Evolutionary conservation across 64 coral and sea anemone species (phyloP), one percentile per base, ranked within the genome.

Genomic region (Anthopleura sola): DNA sequence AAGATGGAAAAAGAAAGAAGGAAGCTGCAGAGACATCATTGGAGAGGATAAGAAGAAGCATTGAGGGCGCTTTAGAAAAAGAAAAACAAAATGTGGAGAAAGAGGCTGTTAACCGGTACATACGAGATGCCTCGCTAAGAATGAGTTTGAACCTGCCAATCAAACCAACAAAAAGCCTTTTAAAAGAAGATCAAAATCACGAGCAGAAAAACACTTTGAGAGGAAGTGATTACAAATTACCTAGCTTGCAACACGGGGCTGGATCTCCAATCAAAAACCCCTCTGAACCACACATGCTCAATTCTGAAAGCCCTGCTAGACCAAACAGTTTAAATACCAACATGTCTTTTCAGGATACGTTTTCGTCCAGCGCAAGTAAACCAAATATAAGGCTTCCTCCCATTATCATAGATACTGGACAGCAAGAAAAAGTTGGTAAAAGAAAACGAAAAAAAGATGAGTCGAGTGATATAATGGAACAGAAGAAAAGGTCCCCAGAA

Each of bases 101-200:
- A 34, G 90, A 86, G 3, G 60, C 85, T 11, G 81, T 92, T 28
- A 92, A 86, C 23, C 85, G 58, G 17, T 92, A 92, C 36, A 37
- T 92, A 10, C 60, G 81, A 82, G 85, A 87, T 53, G 90, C 90
- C 5, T 92, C 90, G 54, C 10, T 75, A 44, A 77, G 90, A 53
- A 92, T 92, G 90, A 83, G 85, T 34, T 60, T 87, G 15, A 92
- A 92, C 57, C 85, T 92, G 85, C 86, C 90, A 82, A 92, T 92
- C 79, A 92, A 87, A 83, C 90, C 90, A 56, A 33, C 32, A 49
- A 83, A 81, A 83, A 57, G 50, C 18, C 82, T 38, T 37, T 55
- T 20, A 24, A 83, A 53, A 56, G 82, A 83, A 57, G 26, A 71
- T 75, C 62, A 36, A 11, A 71, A 66, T 39, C 49, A 49, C 55